phyloP scores from a whole-genome alignment of 2,888 invertebrate genomes.

The Enchytraeus crypticus region DNA sequence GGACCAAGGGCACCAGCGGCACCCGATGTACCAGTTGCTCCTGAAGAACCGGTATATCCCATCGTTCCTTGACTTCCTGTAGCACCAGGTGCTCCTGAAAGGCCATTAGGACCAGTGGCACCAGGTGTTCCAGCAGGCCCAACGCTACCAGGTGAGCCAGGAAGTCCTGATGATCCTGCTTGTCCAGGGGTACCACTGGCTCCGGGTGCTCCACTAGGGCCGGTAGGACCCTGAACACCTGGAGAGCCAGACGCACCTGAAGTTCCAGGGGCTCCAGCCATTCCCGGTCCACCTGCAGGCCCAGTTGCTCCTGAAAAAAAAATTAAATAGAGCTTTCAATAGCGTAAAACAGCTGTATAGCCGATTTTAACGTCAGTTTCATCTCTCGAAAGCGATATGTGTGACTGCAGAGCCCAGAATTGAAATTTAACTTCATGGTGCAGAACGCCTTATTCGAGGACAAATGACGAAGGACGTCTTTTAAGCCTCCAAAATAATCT shows the following conservation, averaged over 20 bases:
- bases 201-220: neutral
- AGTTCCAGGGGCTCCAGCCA: neutral
- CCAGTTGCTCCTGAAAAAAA: neutral
- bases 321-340: neutral
- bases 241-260: neutral
- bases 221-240: neutral
- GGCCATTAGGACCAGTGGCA: constrained; percentile 1
- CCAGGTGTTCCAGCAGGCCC: neutral
- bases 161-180: too few relatives aligned
- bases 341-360: too few relatives aligned
- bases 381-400: too few relatives aligned
- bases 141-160: neutral
- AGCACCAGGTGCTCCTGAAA: neutral
- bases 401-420: too few relatives aligned
- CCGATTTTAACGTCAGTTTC: too few relatives aligned
- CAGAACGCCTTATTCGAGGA: too few relatives aligned
- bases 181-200: too few relatives aligned
- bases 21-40: neutral
- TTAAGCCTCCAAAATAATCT: too few relatives aligned
- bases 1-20: neutral
- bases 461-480: too few relatives aligned
- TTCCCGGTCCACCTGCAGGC: neutral
- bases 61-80: neutral
- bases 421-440: too few relatives aligned
- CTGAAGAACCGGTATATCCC: neutral